A percentile compares a stretch with the other conserved stretches of the same genome.
Conservation (phyloP, 2,888 invertebrate genomes). For the Agonopterix alstromeriana region DNA sequence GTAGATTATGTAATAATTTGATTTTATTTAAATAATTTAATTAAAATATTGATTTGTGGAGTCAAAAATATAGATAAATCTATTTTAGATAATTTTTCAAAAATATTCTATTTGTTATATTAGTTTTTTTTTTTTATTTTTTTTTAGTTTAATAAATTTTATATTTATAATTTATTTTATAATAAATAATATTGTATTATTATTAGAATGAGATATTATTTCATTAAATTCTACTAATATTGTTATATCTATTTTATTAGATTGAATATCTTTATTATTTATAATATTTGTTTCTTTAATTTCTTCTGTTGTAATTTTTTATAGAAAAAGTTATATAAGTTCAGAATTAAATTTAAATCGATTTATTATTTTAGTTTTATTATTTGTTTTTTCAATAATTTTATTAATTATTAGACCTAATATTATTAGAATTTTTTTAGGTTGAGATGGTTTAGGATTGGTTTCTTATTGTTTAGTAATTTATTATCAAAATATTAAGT, state of each 20-base stretch:
- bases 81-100: conserved; percentile 66
- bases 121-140: conserved; percentile 66
- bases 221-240: conserved; percentile 63
- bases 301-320: conserved; percentile 80
- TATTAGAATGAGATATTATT: conserved; percentile 76
- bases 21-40: conserved; percentile 81
- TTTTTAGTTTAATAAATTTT: conserved; percentile 55
- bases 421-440: conserved; percentile 82
- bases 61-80: conserved; percentile 70
- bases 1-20: conserved; percentile 68
- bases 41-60: conserved; percentile 82
- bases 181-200: conserved; percentile 54
- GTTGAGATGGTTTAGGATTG: conserved; percentile 84
- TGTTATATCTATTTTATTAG: conserved; percentile 76
- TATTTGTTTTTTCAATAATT: conserved; percentile 82
- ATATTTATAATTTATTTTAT: conserved; percentile 61
- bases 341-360: conserved; percentile 76
- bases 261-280: conserved; percentile 81
- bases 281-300: conserved; percentile 80
- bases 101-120: conserved; percentile 71
- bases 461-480: conserved; percentile 84
- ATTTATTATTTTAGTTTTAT: conserved; percentile 79
- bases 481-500: conserved; percentile 82
- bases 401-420: conserved; percentile 82
- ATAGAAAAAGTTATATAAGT: conserved; percentile 79